Percentiles rank a stretch among this genome's conserved stretches.
Conservation (phyloP, 2,797 vertebrate genomes). For the Sebastes variabilis region DNA sequence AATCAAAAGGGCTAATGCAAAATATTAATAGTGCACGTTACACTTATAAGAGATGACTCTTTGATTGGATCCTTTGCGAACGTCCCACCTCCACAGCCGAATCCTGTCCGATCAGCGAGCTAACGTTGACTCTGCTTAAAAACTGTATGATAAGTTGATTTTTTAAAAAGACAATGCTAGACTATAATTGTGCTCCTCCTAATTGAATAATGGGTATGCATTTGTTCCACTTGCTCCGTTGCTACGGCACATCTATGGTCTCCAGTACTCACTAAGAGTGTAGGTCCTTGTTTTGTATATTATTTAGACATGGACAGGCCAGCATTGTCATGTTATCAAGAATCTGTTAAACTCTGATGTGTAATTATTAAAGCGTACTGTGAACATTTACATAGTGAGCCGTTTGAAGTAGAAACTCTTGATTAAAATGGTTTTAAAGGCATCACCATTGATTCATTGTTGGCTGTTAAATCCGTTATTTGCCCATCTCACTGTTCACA, state of each 20-base stretch:
- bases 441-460: too few relatives aligned
- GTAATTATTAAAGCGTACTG: neutral
- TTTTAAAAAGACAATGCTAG: too few relatives aligned
- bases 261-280: neutral
- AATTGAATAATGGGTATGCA: too few relatives aligned
- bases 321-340: neutral
- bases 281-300: neutral
- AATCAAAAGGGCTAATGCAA: too few relatives aligned
- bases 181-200: too few relatives aligned
- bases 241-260: neutral
- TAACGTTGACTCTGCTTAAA: neutral
- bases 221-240: neutral
- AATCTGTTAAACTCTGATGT: neutral
- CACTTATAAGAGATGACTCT: too few relatives aligned
- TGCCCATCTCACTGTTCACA: neutral
- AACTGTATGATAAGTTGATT: too few relatives aligned
- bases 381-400: neutral
- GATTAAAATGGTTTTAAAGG: too few relatives aligned
- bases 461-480: neutral
- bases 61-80: too few relatives aligned
- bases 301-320: neutral
- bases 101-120: neutral
- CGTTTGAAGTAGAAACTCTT: neutral
- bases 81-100: too few relatives aligned
- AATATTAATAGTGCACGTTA: too few relatives aligned